A percentile compares a stretch with the other conserved stretches of the same genome.
These are phyloP conservation scores for Myotis davidii DNA, from an alignment of 2,113 vertebrate genomes.

Conservation along the genomic window DNA sequence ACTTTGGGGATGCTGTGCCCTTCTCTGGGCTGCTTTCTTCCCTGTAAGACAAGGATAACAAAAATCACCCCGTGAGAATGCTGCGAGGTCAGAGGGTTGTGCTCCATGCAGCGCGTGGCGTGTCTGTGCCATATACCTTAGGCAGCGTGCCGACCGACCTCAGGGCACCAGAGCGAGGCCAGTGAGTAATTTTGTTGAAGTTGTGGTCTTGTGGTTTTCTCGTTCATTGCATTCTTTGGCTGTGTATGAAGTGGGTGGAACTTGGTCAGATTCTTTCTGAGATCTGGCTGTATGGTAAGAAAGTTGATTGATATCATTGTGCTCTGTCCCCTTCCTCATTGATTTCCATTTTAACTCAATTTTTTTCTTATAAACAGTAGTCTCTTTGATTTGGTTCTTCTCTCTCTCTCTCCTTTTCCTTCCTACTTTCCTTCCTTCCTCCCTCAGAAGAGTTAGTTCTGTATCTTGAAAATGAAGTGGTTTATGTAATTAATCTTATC, in stretches of 20 bases:
- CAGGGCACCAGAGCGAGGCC: not conserved
- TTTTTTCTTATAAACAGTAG: not conserved
- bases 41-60: not conserved
- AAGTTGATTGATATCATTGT: too few relatives aligned
- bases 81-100: not conserved
- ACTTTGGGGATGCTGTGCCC: not conserved
- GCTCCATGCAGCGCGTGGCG: not conserved
- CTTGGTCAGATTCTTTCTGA: not conserved
- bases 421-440: not conserved
- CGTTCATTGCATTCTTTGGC: slow-evolving; percentile 42
- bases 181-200: not conserved
- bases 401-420: not conserved
- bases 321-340: not conserved
- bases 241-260: not conserved
- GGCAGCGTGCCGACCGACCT: not conserved
- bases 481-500: not conserved
- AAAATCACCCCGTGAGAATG: not conserved
- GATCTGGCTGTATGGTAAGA: not conserved
- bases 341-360: not conserved
- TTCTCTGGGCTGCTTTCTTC: not conserved
- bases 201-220: slow-evolving; percentile 70
- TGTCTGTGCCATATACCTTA: not conserved
- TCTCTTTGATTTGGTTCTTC: not conserved
- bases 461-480: not conserved
- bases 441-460: not conserved